Conservation (phyloP, 1,140 invertebrate species). For the Neodiprion lecontei region DNA sequence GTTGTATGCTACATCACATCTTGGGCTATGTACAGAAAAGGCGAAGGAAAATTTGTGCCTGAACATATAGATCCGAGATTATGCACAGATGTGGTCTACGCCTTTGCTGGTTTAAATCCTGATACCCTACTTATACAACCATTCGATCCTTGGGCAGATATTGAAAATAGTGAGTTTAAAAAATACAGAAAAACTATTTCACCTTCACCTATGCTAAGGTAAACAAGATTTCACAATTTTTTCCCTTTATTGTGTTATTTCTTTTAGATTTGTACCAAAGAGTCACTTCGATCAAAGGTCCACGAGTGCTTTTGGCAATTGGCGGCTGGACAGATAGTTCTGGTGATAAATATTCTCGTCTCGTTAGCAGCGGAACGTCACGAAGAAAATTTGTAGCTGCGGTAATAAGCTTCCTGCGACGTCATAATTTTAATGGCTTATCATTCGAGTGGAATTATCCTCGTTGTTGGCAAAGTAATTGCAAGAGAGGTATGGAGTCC, state of each 20-base stretch:
- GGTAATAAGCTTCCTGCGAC: constrained; percentile 72
- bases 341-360: constrained; percentile 82
- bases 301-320: constrained; percentile 78
- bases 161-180: constrained; percentile 77
- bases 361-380: constrained; percentile 70
- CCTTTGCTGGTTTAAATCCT: constrained; percentile 86
- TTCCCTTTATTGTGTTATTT: constrained; percentile 22
- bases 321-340: constrained; percentile 92
- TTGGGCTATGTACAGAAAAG: constrained; percentile 86
- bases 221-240: constrained; percentile 17
- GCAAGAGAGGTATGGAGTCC: constrained; percentile 76
- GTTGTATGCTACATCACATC: constrained; percentile 89
- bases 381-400: constrained; percentile 75
- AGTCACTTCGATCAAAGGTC: constrained; percentile 67
- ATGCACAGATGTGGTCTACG: constrained; percentile 89
- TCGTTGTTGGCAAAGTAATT: constrained; percentile 90
- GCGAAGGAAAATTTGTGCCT: constrained; percentile 83
- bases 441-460: constrained; percentile 93
- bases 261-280: constrained; percentile 73
- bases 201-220: constrained; percentile 14
- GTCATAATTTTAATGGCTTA: constrained; percentile 80
- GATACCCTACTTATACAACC: constrained; percentile 76
- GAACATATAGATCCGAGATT: constrained; percentile 81
- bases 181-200: neutral
- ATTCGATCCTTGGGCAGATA: constrained; percentile 85